phyloP scores from a whole-genome alignment of 2,888 invertebrate species.

The Heteropelma amictum region DNA sequence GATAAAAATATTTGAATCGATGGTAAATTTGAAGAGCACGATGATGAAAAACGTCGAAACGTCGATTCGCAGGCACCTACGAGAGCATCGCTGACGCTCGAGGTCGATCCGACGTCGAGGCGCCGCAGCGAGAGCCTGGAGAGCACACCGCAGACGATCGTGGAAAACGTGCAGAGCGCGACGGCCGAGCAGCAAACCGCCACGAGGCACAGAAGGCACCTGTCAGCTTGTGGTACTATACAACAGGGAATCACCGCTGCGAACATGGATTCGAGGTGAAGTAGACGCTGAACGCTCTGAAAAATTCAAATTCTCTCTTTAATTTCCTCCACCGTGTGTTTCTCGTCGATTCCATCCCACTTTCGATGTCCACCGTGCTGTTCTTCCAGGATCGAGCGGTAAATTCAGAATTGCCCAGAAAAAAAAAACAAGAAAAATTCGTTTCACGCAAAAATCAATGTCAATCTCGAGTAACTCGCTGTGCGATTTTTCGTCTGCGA shows the following conservation, averaged over 20 bases:
- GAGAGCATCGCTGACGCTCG: constrained; percentile 82
- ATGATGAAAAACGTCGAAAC: too few relatives aligned
- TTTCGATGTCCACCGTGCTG: constrained; percentile 30
- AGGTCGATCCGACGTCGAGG: constrained; percentile 79
- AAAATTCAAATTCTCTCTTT: neutral
- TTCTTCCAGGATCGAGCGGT: constrained; percentile 48
- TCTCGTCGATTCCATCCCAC: neutral
- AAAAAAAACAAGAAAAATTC: neutral
- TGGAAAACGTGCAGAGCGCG: constrained; percentile 75
- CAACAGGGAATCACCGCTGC: constrained; percentile 69
- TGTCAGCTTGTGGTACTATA: constrained; percentile 80
- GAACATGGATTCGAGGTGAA: constrained; percentile 76
- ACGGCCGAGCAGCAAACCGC: constrained; percentile 75
- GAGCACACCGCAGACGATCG: constrained; percentile 79
- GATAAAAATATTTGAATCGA: too few relatives aligned
- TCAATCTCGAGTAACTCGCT: too few relatives aligned
- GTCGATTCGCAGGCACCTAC: constrained; percentile 79
- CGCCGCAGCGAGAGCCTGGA: constrained; percentile 82
- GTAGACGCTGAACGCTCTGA: too few relatives aligned
- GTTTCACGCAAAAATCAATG: neutral
- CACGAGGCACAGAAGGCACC: constrained; percentile 80
- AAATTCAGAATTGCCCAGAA: constrained; percentile 16
- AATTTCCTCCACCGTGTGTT: neutral
- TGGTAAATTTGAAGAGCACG: too few relatives aligned
- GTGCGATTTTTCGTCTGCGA: neutral